Evolutionary conservation across 1,140 invertebrate species (phyloP).

Genomic region (Drosophila arawakana): DNA sequence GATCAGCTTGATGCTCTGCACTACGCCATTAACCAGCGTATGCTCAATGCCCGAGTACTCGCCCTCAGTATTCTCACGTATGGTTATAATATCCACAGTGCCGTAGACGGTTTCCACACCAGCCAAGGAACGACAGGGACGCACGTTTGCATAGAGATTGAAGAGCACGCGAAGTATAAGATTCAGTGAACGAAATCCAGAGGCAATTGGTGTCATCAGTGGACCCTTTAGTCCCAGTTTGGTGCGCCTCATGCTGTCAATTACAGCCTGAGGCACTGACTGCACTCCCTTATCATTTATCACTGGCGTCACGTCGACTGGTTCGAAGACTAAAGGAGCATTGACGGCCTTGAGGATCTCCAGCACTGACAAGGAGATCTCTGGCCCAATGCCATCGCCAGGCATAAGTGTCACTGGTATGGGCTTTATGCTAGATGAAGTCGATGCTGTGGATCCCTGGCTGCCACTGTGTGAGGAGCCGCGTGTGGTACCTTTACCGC

Average conservation of each 20-base stretch:
- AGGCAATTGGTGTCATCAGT: slow-evolving; percentile 98
- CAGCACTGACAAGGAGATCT: slow-evolving; percentile 98
- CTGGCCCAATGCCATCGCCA: slow-evolving; percentile 99
- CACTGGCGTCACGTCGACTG: slow-evolving; percentile 99
- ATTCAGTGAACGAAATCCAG: slow-evolving; percentile 99
- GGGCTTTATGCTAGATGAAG: slow-evolving; percentile 5
- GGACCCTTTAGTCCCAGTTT: slow-evolving; percentile 99
- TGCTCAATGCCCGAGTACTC: slow-evolving; percentile 99
- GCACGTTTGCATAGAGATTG: slow-evolving; percentile 99
- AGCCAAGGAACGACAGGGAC: slow-evolving; percentile 98
- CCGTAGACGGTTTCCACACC: slow-evolving; percentile 99
- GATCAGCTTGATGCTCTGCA: slow-evolving; percentile 99
- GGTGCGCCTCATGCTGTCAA: slow-evolving; percentile 98
- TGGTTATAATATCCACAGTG: slow-evolving; percentile 99
- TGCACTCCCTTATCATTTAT: slow-evolving; percentile 96
- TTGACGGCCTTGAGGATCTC: slow-evolving; percentile 97
- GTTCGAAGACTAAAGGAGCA: slow-evolving; percentile 98
- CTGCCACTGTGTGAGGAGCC: not conserved
- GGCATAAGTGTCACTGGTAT: slow-evolving; percentile 90
- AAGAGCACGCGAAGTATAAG: slow-evolving; percentile 99
- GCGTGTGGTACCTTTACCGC: not conserved
- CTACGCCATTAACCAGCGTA: slow-evolving; percentile 99
- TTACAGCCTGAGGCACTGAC: slow-evolving; percentile 97
- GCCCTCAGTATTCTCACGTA: slow-evolving; percentile 99
- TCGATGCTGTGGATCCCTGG: not conserved